These are phyloP conservation scores for Amiota mariae DNA, from an alignment of 2,888 invertebrate species.

Conservation along the genomic window DNA sequence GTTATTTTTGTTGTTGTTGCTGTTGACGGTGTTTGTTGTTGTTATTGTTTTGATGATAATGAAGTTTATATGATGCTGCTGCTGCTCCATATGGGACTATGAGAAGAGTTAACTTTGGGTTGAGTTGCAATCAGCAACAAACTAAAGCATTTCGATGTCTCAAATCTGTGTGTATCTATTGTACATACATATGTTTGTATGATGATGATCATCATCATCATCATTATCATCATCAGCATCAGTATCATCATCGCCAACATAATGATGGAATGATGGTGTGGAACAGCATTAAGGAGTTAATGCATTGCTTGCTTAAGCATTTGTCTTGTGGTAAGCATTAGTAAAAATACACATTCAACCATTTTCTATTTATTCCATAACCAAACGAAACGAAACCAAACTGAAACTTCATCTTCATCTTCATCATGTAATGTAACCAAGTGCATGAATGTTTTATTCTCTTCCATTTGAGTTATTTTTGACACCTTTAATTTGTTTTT, in stretches of 20 bases:
- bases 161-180: too few species aligned
- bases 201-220: too few species aligned
- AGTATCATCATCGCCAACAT: too few species aligned
- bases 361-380: too few species aligned
- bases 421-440: conserved; percentile 29
- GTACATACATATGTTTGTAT: too few species aligned
- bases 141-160: too few species aligned
- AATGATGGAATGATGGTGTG: too few species aligned
- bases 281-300: too few species aligned
- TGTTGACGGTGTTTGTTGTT: neutral
- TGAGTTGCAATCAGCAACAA: too few species aligned
- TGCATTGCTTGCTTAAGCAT: conserved; percentile 2
- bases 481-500: conserved; percentile 65
- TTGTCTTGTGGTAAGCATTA: conserved; percentile 6
- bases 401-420: conserved; percentile 36
- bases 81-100: too few species aligned
- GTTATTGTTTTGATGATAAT: conserved; percentile 4
- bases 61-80: neutral
- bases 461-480: conserved; percentile 64
- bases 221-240: too few species aligned
- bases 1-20: neutral
- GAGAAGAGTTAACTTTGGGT: too few species aligned
- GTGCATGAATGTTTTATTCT: conserved; percentile 25
- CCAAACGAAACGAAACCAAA: neutral
- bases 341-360: neutral